These are phyloP conservation scores for Columba guinea DNA, from an alignment of 2,797 vertebrate species.

Conservation along the genomic window DNA sequence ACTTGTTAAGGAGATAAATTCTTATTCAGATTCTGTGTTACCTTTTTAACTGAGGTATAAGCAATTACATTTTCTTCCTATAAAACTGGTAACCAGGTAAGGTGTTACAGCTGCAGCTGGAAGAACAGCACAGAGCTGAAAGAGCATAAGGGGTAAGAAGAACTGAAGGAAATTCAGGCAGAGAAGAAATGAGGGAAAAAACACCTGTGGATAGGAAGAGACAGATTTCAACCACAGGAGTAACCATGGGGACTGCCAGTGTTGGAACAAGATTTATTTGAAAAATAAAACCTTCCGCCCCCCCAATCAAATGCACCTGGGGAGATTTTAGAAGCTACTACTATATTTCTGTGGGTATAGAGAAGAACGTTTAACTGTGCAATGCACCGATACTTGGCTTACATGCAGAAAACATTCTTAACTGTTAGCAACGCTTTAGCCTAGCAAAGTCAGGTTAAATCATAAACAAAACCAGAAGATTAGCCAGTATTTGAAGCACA, in stretches of 20 bases:
- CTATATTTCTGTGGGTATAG: background rate
- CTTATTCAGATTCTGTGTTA: background rate
- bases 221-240: background rate
- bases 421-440: background rate
- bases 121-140: background rate
- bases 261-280: background rate
- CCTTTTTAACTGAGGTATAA: background rate
- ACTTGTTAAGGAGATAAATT: slow-evolving; percentile 7
- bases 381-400: background rate
- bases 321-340: background rate
- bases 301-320: background rate
- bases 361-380: background rate
- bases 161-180: background rate
- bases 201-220: background rate
- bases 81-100: background rate
- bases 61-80: background rate
- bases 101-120: background rate
- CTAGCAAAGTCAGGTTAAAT: background rate
- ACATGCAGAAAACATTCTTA: background rate
- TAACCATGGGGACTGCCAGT: background rate
- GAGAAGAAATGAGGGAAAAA: background rate
- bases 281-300: background rate
- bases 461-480: background rate
- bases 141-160: background rate
- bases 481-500: background rate